phyloP scores from a whole-genome alignment of 2,797 vertebrate species.

The Leucoraja ocellata region DNA sequence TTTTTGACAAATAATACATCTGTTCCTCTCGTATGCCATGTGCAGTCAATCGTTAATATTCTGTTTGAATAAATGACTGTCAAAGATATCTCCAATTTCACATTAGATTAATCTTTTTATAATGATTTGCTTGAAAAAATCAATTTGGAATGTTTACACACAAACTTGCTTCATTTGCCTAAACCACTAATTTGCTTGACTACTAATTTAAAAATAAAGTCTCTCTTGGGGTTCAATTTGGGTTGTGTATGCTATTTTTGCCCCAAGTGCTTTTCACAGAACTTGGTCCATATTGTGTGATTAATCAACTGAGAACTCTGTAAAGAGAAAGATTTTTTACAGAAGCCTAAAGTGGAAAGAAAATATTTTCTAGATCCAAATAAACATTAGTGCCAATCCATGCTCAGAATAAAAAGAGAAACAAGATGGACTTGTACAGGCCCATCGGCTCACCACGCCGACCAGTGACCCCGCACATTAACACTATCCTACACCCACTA shows the following conservation, averaged over 20 bases:
- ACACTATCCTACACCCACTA: too few relatives aligned
- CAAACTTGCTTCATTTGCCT: not conserved
- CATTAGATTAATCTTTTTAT: not conserved
- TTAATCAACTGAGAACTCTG: not conserved
- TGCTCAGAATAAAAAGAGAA: not conserved
- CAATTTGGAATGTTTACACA: slow-evolving; percentile 12
- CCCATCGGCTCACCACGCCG: too few relatives aligned
- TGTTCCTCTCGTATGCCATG: not conserved
- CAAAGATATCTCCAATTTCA: not conserved
- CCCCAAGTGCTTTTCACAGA: not conserved
- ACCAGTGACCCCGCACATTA: too few relatives aligned
- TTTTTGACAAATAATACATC: not conserved
- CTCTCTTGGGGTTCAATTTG: not conserved
- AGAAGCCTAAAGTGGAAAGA: not conserved
- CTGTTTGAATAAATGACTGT: not conserved
- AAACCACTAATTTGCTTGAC: not conserved
- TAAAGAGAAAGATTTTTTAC: not conserved
- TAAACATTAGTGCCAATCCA: not conserved
- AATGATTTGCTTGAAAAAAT: not conserved
- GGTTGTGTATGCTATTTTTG: not conserved
- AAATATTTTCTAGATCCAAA: not conserved
- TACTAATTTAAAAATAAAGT: not conserved
- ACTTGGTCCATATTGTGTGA: not conserved
- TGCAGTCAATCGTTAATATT: not conserved
- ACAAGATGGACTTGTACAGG: too few relatives aligned